phyloP scores from a whole-genome alignment of 2,888 invertebrate species.

The Rhimphoctona megacephalus region DNA sequence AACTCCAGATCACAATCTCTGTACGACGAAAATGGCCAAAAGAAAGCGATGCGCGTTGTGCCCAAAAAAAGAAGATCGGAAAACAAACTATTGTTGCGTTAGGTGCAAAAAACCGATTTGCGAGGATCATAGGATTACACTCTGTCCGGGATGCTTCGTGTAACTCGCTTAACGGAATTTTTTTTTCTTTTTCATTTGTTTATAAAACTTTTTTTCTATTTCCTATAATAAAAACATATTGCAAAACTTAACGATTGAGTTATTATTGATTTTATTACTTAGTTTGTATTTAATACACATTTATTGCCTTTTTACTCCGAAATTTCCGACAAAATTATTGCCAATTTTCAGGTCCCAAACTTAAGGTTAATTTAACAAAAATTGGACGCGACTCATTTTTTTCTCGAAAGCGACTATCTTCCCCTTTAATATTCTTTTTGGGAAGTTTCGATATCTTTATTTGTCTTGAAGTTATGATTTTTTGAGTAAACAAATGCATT shows the following conservation, averaged over 20 bases:
- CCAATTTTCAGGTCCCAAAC: constrained; percentile 25
- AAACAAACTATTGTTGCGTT: constrained; percentile 21
- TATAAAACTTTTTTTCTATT: constrained; percentile 51
- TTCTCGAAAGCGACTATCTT: constrained; percentile 46
- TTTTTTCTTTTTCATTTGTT: constrained; percentile 46
- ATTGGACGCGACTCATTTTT: constrained; percentile 15
- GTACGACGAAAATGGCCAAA: constrained; percentile 38
- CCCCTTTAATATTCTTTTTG: constrained; percentile 50
- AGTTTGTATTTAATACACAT: constrained; percentile 11
- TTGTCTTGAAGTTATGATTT: constrained; percentile 53
- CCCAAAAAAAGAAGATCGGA: constrained; percentile 27
- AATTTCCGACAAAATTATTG: background rate
- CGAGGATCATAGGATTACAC: constrained; percentile 34
- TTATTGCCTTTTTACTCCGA: constrained; percentile 30
- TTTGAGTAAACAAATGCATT: constrained; percentile 47
- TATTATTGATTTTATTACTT: constrained; percentile 31
- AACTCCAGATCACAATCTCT: too few relatives aligned
- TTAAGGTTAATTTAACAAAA: constrained; percentile 42
- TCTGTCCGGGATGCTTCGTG: constrained; percentile 32
- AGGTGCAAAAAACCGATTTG: constrained; percentile 30
- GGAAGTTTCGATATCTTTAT: constrained; percentile 49
- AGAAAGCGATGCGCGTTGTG: constrained; percentile 42
- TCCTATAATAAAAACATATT: constrained; percentile 24
- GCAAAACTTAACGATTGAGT: constrained; percentile 12
- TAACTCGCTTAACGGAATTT: constrained; percentile 24